Conservation (phyloP, 2,113 vertebrate species). For the Pachyramphus minor region DNA sequence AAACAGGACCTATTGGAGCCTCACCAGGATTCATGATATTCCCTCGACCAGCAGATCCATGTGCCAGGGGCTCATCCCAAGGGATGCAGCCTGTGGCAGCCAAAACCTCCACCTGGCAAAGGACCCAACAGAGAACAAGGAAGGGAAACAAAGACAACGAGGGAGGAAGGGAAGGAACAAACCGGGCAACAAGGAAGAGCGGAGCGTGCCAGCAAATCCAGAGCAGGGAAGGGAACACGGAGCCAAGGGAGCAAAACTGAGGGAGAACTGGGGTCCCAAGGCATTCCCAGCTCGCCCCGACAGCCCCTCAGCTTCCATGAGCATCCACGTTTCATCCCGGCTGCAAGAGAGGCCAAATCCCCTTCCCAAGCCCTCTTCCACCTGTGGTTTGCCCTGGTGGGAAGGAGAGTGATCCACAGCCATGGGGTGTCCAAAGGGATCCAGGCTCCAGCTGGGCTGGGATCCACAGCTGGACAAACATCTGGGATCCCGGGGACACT, state of each 20-base stretch:
- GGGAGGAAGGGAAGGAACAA: neutral
- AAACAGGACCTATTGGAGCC: neutral
- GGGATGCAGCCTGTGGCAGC: fast-evolving
- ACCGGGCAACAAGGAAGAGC: neutral
- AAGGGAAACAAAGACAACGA: neutral
- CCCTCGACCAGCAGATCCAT: neutral
- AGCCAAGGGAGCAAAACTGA: neutral
- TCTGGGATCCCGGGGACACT: fast-evolving
- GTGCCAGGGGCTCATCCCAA: neutral
- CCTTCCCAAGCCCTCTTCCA: fast-evolving
- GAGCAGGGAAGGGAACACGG: neutral
- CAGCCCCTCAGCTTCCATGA: neutral
- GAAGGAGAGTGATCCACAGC: fast-evolving
- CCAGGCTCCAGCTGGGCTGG: neutral
- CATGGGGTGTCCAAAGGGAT: fast-evolving
- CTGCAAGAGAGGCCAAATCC: neutral
- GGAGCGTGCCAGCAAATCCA: fast-evolving
- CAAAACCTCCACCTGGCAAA: fast-evolving
- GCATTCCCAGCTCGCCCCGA: neutral
- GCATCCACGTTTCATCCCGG: neutral
- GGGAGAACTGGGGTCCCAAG: neutral
- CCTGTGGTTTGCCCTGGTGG: fast-evolving
- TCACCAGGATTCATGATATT: fast-evolving
- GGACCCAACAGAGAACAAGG: fast-evolving
- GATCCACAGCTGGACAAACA: neutral